Percentiles rank a stretch among this genome's conserved stretches.
These are phyloP conservation scores for Margarornis squamiger DNA, from an alignment of 2,797 vertebrate genomes.

Conservation along the genomic window DNA sequence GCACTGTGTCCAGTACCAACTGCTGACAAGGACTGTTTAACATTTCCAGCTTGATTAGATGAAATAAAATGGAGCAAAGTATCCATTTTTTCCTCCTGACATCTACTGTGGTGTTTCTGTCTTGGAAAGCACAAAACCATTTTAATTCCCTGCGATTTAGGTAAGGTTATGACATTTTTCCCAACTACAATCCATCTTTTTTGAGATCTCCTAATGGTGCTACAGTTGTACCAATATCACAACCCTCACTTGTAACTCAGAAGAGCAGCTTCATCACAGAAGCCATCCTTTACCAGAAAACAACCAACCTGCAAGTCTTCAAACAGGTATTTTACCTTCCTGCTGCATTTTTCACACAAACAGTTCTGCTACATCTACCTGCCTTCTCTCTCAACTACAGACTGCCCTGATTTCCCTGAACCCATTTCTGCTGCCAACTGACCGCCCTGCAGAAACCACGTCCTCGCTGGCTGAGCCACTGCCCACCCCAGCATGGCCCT, in stretches of 20 bases:
- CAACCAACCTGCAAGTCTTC: accelerated
- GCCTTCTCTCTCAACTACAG: background rate
- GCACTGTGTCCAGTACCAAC: slow-evolving; percentile 18
- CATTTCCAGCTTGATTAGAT: slow-evolving; percentile 2
- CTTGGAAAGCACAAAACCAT: background rate
- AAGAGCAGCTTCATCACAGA: background rate
- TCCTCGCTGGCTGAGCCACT: background rate
- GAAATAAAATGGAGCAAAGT: background rate
- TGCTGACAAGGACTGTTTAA: slow-evolving; percentile 29
- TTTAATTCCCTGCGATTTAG: background rate
- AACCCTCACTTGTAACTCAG: background rate
- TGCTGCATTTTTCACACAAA: background rate
- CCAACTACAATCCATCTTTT: background rate
- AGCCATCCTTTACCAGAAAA: background rate
- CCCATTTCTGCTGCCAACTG: background rate
- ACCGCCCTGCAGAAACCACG: accelerated
- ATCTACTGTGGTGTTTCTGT: background rate
- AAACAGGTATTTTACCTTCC: background rate
- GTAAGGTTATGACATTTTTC: accelerated
- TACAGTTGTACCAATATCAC: background rate
- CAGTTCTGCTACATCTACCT: too few species aligned
- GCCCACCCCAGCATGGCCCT: accelerated
- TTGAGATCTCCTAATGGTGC: background rate
- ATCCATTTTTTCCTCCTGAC: background rate
- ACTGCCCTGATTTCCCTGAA: accelerated